These are phyloP conservation scores for Aphrophora alni DNA, from an alignment of 2,888 invertebrate species.

Conservation along the genomic window DNA sequence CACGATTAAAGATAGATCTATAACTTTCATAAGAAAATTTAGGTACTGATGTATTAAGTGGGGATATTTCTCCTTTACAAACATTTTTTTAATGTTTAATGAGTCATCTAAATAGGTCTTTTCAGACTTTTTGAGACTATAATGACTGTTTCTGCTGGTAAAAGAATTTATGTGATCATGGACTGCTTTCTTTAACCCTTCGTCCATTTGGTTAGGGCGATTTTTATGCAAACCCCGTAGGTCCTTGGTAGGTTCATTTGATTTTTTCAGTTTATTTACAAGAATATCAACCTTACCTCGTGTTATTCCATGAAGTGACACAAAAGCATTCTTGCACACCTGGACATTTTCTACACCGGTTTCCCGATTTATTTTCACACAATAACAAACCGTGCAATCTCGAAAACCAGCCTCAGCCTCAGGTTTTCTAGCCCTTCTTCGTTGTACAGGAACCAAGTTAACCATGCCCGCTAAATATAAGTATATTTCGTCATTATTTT, in stretches of 20 bases:
- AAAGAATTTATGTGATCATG: background rate
- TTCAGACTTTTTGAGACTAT: conserved; percentile 9
- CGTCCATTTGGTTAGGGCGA: background rate
- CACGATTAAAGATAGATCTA: conserved; percentile 6
- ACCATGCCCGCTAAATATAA: background rate
- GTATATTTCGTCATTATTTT: conserved; percentile 6
- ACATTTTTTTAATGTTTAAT: background rate
- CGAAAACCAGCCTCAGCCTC: background rate
- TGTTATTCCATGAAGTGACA: background rate
- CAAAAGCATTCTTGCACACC: background rate
- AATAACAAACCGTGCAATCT: background rate
- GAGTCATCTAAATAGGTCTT: background rate
- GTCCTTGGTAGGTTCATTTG: background rate
- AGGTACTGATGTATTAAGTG: too few relatives aligned
- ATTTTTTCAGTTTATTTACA: background rate
- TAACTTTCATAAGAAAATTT: conserved; percentile 17
- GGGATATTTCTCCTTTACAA: background rate
- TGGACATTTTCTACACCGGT: background rate
- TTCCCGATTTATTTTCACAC: background rate
- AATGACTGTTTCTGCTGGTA: conserved; percentile 15
- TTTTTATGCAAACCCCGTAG: background rate
- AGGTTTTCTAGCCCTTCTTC: background rate
- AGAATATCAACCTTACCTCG: background rate
- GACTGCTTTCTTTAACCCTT: background rate
- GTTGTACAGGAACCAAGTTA: background rate